Conservation (phyloP, 2,113 vertebrate genomes). For the Paramormyrops kingsleyae region DNA sequence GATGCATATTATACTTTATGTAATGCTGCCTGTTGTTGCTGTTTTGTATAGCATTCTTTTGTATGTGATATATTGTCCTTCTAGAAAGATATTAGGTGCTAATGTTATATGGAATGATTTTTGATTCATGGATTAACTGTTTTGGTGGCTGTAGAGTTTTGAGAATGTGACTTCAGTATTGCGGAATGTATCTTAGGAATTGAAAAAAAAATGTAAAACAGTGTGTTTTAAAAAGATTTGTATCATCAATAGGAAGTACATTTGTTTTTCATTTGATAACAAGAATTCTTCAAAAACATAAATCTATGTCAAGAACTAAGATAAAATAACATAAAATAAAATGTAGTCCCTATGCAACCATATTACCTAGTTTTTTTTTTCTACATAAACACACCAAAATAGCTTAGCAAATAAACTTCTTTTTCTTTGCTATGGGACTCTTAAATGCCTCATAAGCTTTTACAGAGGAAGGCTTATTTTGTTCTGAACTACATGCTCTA, state of each 20-base stretch:
- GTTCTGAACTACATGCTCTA: not conserved
- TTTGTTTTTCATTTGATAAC: conserved; percentile 10
- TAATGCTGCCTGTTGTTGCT: too few species aligned
- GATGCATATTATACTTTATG: not conserved
- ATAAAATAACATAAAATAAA: not conserved
- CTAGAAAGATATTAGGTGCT: not conserved
- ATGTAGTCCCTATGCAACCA: not conserved
- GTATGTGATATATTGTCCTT: not conserved
- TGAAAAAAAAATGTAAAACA: not conserved
- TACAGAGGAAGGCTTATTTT: not conserved
- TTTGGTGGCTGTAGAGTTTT: not conserved
- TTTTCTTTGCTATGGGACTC: not conserved
- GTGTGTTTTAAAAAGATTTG: not conserved
- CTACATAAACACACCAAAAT: not conserved
- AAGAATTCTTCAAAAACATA: not conserved
- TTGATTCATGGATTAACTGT: not conserved
- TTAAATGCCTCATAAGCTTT: not conserved
- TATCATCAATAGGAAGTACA: not conserved
- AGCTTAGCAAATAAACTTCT: not conserved
- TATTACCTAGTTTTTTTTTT: not conserved
- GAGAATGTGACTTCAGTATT: not conserved
- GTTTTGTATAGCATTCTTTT: not conserved
- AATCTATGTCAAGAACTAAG: not conserved
- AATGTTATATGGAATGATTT: not conserved
- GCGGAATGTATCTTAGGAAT: not conserved